Evolutionary conservation across 2,888 invertebrate species (phyloP), one percentile per base, ranked within the genome.

Genomic region (Ochropacha duplaris): DNA sequence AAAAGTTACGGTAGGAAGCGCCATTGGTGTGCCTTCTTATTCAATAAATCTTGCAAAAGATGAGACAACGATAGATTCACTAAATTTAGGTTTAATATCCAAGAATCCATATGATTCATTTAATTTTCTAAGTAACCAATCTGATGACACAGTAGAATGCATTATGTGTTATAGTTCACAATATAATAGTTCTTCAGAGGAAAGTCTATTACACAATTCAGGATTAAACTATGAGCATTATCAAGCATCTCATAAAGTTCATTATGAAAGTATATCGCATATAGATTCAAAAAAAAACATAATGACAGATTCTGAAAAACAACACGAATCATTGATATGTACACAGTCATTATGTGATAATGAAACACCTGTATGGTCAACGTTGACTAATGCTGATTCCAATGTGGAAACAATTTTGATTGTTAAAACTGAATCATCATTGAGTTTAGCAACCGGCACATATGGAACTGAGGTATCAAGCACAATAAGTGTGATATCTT

Each of bases 1-100:
- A 31, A 84, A 85, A 66, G 84, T 88, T 5, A 88, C 86, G 11
- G 79, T 87, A 22, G 87, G 87, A n/a, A 79, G 79, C 68, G 83
- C 78, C 44, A 59, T 74, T 16, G 84, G 78, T 9, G 61, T 76
- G 2, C 75, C 81, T 26, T 72, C 76, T 9, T 81, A 72, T 49
- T 71, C 66, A n/a, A 66, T 36, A 12, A 65, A 67, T 55, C 50
- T 58, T 34, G 16, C 34, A 14, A 31, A 24, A 11, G 19, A 16
- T 19, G 24, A 31, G 26, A 12, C 12, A 4, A 22, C 22, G 22
- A 11, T 12, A 31, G 34, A 52, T 14, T 31, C 31, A 31, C 16
- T n/a, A n/a, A 9, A 16, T 34, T 31, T 26, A 31, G 11, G 34
- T 31, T 22, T 31, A 31, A 26, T 50, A 11, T 19, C 44, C 19